Conservation (phyloP, 2,888 invertebrate species). For the Subacronicta megacephala region DNA sequence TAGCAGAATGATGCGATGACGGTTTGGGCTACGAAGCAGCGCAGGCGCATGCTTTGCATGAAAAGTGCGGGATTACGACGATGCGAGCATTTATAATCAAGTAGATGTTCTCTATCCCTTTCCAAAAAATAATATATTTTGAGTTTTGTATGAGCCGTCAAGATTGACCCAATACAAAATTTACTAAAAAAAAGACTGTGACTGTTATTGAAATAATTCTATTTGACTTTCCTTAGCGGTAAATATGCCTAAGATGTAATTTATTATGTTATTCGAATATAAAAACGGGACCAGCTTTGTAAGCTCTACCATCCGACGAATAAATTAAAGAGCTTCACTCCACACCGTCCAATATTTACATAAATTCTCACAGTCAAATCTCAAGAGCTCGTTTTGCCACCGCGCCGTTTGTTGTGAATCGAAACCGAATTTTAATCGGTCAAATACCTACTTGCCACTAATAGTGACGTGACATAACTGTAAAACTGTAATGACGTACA, state of each 20-base stretch:
- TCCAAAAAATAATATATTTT: neutral
- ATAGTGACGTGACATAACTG: constrained; percentile 56
- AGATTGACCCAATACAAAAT: neutral
- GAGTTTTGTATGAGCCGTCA: neutral
- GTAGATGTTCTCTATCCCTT: constrained; percentile 27
- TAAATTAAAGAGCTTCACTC: constrained; percentile 35
- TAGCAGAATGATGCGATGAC: constrained; percentile 38
- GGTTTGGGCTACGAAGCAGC: constrained; percentile 18
- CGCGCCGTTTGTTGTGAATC: constrained; percentile 41
- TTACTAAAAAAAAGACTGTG: too few species aligned
- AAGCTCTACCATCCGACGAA: constrained; percentile 34
- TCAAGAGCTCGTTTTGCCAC: constrained; percentile 27
- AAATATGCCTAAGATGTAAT: constrained; percentile 14
- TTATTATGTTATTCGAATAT: constrained; percentile 38
- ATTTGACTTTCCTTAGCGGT: neutral
- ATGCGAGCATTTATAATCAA: constrained; percentile 58
- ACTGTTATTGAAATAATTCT: neutral
- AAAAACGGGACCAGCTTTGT: constrained; percentile 40
- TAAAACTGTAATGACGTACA: constrained; percentile 42
- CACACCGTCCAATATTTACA: constrained; percentile 35
- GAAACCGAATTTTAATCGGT: constrained; percentile 59
- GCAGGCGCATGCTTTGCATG: constrained; percentile 60
- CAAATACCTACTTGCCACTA: constrained; percentile 59
- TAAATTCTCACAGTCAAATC: constrained; percentile 38
- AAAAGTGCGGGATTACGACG: constrained; percentile 51